phyloP scores from a whole-genome alignment of 1,140 invertebrate genomes.

The Ctenoplectra terminalis region DNA sequence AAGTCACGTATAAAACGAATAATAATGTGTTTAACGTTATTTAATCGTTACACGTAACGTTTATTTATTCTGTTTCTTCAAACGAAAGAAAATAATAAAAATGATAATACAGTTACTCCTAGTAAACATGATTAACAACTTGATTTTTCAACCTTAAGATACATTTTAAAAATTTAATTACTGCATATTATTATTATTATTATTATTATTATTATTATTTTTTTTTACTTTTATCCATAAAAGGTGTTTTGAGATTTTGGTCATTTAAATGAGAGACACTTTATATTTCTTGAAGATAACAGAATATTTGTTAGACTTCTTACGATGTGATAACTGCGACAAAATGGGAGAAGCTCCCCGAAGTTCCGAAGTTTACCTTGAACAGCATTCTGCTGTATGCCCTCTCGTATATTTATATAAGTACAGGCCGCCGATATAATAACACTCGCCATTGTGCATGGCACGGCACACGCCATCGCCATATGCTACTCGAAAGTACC shows the following conservation, averaged over 20 bases:
- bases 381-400: background rate
- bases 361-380: background rate
- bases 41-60: no score
- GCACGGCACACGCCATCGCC: constrained; percentile 76
- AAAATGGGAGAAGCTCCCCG: background rate
- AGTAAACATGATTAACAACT: no score
- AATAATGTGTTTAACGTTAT: no score
- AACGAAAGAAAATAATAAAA: no score
- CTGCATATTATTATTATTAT: no score
- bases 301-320: background rate
- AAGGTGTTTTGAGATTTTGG: background rate
- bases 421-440: constrained; percentile 76
- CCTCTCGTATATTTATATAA: constrained; percentile 76
- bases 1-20: no score
- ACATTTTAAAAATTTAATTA: no score
- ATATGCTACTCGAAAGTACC: constrained; percentile 79
- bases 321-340: background rate
- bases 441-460: constrained; percentile 75
- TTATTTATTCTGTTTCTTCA: no score
- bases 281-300: background rate
- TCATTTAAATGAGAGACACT: background rate
- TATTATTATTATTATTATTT: no score
- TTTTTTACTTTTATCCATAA: no score
- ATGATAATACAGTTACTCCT: no score
- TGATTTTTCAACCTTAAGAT: no score